Evolutionary conservation across 1,140 invertebrate species (phyloP).

Genomic region (Lordiphosa clarofinis): DNA sequence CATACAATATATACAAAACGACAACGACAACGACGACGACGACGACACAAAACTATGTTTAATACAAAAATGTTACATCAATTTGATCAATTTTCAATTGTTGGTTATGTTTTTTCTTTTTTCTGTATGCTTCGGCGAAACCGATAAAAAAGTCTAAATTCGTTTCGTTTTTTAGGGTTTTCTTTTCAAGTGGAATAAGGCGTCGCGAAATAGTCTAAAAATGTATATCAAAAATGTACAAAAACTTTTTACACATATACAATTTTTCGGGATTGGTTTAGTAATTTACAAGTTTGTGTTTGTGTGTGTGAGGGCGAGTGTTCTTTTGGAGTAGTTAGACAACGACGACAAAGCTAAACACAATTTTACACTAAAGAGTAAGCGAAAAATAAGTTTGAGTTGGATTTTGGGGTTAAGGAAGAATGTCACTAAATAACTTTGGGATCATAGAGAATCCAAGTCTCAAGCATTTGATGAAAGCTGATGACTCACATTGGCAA

Average conservation of each 20-base stretch:
- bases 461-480: too few relatives aligned
- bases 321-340: not conserved
- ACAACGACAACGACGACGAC: conserved; percentile 2
- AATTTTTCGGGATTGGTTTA: conserved; percentile 38
- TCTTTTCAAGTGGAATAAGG: conserved; percentile 53
- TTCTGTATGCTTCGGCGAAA: conserved; percentile 47
- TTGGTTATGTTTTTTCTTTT: conserved; percentile 15
- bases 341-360: too few relatives aligned
- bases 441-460: too few relatives aligned
- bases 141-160: conserved; percentile 61
- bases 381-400: too few relatives aligned
- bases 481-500: too few relatives aligned
- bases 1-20: too few relatives aligned
- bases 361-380: too few relatives aligned
- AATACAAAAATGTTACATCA: conserved; percentile 48
- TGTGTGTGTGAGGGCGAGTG: conserved; percentile 9
- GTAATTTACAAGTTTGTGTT: conserved; percentile 64
- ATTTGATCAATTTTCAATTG: conserved; percentile 23
- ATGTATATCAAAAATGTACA: conserved; percentile 63
- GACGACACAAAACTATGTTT: conserved; percentile 33
- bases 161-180: conserved; percentile 26
- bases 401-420: too few relatives aligned
- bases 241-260: conserved; percentile 49
- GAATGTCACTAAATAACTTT: too few relatives aligned
- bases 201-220: conserved; percentile 64